A percentile compares a stretch with the other conserved stretches of the same genome.
Conservation (phyloP, 2,797 vertebrate species). For the Rhynchotus rufescens region DNA sequence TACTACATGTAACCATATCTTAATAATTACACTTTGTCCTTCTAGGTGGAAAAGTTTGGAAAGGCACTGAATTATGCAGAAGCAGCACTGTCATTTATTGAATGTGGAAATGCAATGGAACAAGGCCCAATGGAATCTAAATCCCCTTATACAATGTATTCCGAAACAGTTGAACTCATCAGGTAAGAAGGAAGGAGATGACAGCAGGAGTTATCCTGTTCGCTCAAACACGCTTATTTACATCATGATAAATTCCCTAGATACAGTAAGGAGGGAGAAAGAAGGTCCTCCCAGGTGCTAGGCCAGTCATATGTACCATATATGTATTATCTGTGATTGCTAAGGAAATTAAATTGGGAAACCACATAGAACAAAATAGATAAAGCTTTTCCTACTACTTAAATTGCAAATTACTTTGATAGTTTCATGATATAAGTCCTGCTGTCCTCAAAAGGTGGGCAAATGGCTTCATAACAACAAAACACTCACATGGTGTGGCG, state of each 20-base stretch:
- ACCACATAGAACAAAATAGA: neutral
- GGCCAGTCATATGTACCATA: neutral
- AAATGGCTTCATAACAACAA: neutral
- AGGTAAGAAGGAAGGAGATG: slow-evolving; percentile 80
- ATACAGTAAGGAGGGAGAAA: neutral
- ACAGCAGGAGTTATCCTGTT: neutral
- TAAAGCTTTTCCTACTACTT: neutral
- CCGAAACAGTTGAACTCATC: slow-evolving; percentile 98
- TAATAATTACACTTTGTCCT: slow-evolving; percentile 39
- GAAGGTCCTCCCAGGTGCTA: neutral
- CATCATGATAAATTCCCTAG: neutral
- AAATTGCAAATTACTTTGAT: neutral
- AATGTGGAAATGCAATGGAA: slow-evolving; percentile 99
- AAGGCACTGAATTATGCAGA: slow-evolving; percentile 97
- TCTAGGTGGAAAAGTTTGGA: slow-evolving; percentile 95
- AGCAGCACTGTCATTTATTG: slow-evolving; percentile 96
- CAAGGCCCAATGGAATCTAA: slow-evolving; percentile 96
- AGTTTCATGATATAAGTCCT: neutral
- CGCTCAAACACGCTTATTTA: neutral
- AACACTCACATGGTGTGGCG: neutral
- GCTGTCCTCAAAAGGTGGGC: neutral
- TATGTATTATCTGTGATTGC: neutral
- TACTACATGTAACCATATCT: neutral
- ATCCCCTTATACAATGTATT: slow-evolving; percentile 97
- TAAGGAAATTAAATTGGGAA: neutral